phyloP scores from a whole-genome alignment of 1,140 invertebrate species.

The Temnothorax curvispinosus region DNA sequence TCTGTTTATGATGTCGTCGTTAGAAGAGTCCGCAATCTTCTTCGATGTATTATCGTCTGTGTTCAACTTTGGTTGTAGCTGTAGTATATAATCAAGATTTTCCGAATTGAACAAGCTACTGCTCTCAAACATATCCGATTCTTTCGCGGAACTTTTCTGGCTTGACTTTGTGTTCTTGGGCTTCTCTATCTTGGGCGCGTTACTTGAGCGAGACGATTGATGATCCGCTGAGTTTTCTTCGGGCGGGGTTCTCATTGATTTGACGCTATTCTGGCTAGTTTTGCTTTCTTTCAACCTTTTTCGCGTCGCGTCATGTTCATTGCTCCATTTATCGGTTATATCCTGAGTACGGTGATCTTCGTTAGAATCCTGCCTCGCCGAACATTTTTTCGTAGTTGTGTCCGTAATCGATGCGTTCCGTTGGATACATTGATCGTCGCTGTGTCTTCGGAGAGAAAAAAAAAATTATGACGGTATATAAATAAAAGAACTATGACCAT shows the following conservation, averaged over 20 bases:
- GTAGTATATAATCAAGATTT: not conserved
- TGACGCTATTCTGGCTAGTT: not conserved
- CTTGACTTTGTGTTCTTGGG: not conserved
- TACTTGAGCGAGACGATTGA: not conserved
- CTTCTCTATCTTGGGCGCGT: not conserved
- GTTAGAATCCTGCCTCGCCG: not conserved
- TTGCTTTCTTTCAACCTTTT: not conserved
- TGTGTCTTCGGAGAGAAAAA: not conserved
- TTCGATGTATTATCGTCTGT: not conserved
- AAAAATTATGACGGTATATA: not conserved
- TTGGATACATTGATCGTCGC: not conserved
- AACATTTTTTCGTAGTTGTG: not conserved
- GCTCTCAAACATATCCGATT: slow-evolving; percentile 36
- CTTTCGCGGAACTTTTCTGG: not conserved
- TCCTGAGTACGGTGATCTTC: not conserved
- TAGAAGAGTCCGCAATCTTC: not conserved
- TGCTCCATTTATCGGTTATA: not conserved
- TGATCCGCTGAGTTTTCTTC: not conserved
- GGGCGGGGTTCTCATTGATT: not conserved
- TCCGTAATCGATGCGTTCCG: not conserved
- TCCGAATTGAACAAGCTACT: slow-evolving; percentile 32
- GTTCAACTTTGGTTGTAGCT: not conserved
- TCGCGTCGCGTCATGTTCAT: not conserved
- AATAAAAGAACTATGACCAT: not conserved
- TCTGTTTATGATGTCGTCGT: slow-evolving; percentile 28